A percentile compares a stretch with the other conserved stretches of the same genome.
These are phyloP conservation scores for Apantesis nais DNA, from an alignment of 2,888 invertebrate genomes.

Conservation along the genomic window DNA sequence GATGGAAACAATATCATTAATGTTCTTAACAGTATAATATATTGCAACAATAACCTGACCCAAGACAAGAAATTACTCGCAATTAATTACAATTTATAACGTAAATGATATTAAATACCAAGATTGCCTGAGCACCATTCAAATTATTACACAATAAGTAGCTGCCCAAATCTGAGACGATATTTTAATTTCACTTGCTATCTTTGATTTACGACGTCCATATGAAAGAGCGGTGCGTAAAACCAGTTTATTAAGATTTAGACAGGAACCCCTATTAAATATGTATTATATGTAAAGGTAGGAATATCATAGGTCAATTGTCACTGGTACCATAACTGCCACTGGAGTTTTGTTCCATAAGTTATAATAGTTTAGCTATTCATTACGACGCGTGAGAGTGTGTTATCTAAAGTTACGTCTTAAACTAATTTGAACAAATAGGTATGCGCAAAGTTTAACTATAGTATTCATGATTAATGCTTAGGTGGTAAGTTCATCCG, in stretches of 20 bases:
- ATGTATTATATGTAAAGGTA: constrained; percentile 15
- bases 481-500: constrained; percentile 1
- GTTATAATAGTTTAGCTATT: constrained; percentile 64
- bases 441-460: constrained; percentile 23
- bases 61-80: constrained; percentile 54
- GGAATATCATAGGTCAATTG: constrained; percentile 38
- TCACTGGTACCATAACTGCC: constrained; percentile 49
- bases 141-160: constrained; percentile 54
- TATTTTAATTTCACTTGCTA: constrained; percentile 75
- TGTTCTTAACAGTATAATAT: constrained; percentile 44
- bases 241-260: constrained; percentile 44
- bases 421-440: constrained; percentile 48
- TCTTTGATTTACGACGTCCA: constrained; percentile 74
- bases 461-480: constrained; percentile 11
- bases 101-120: constrained; percentile 55
- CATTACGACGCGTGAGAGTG: constrained; percentile 58
- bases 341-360: constrained; percentile 54
- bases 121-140: constrained; percentile 51
- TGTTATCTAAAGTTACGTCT: constrained; percentile 55
- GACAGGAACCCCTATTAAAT: constrained; percentile 21
- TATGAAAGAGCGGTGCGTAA: constrained; percentile 73
- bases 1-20: constrained; percentile 45
- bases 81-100: constrained; percentile 63
- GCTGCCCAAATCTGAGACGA: constrained; percentile 54
- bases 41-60: constrained; percentile 55